Evolutionary conservation across 23 tunicate species (phyloP), one percentile per base, ranked within the genome.

Genomic region (Oikopleura albicans): DNA sequence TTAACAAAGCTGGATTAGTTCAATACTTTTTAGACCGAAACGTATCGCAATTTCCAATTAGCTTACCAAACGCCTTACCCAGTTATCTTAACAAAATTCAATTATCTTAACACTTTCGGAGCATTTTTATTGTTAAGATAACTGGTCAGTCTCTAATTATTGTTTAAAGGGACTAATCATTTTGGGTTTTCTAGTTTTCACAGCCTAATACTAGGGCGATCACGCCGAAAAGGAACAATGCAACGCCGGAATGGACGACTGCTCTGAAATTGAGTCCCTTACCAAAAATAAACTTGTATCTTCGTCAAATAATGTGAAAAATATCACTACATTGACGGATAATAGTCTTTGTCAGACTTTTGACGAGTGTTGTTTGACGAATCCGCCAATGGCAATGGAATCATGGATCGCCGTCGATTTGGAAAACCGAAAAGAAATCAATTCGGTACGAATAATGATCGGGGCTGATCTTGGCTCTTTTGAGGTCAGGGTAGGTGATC

Each of bases 201-300:
- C n/a, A n/a, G n/a, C n/a, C n/a, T n/a, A n/a, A n/a, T n/a, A n/a
- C n/a, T n/a, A n/a, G 36, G 79, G 79, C 33, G 79, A 71, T 29
- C 27, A 29, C 31, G 79, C 79, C 35, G 79, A 71, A 2, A 71
- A 71, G 31, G 79, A 71, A 71, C 37, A 2, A 12, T 71, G 79
- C 37, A 71, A 71, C 79, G 79, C 79, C 35, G 79, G 79, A 2
- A 37, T 71, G 28, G 79, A 71, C 33, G 79, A 71, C 35, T 71
- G 79, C 35, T 22, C 79, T 22, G 79, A 71, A 2, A 16, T 71
- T 31, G 79, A 71, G 31, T 71, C 79, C 4, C 34, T 71, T 4
- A 71, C 36, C 2, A 27, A 71, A 2, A 16, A 71, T 71, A 71
- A 71, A 71, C 2, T 22, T 12, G 79, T 71, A 71, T 12, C 4